Percentiles rank a stretch among this genome's conserved stretches.
Conservation (phyloP, 2,113 vertebrate species). For the Rhineura floridana region DNA sequence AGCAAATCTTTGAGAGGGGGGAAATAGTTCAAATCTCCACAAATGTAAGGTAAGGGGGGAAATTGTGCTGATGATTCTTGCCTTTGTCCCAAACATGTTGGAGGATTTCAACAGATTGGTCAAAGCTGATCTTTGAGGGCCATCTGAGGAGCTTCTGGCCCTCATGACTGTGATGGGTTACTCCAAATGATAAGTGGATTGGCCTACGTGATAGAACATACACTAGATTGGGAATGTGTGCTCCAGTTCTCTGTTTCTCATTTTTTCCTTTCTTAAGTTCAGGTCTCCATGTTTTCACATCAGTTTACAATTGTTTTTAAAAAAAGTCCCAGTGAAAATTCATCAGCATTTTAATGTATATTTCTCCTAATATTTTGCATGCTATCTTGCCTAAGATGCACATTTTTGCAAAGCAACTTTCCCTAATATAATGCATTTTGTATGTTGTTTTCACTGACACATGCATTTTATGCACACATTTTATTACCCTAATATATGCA, state of each 20-base stretch:
- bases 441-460: too few species aligned
- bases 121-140: not conserved
- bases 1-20: not conserved
- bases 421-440: too few species aligned
- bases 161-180: not conserved
- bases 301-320: too few species aligned
- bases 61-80: not conserved
- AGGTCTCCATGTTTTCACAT: too few species aligned
- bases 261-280: too few species aligned
- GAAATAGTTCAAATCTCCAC: not conserved
- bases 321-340: too few species aligned
- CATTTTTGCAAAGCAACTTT: too few species aligned
- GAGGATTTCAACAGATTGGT: not conserved
- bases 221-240: not conserved
- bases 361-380: too few species aligned
- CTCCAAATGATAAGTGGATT: not conserved
- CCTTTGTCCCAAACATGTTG: not conserved
- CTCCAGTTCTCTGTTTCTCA: not conserved
- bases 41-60: not conserved
- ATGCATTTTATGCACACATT: too few species aligned
- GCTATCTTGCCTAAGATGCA: too few species aligned
- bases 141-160: not conserved
- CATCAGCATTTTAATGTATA: too few species aligned
- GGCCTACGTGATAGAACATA: not conserved
- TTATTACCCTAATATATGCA: too few species aligned